These are phyloP conservation scores for Gallinago stenura DNA, from an alignment of 2,797 vertebrate genomes.

Conservation along the genomic window DNA sequence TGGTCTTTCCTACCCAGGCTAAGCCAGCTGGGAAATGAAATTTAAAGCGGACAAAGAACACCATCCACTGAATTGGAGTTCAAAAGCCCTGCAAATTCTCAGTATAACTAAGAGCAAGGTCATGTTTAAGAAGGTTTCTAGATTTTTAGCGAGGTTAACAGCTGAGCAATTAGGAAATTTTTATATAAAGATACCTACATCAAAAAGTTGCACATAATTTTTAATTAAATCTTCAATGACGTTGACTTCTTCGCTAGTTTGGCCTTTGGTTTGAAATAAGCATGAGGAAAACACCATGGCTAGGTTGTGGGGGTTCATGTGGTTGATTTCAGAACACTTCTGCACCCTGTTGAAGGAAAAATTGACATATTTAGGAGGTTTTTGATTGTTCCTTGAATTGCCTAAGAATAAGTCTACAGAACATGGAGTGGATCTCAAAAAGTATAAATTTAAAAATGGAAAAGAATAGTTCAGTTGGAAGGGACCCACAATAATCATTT, in stretches of 20 bases:
- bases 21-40: constrained; percentile 8
- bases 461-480: neutral
- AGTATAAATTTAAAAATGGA: neutral
- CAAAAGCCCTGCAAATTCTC: neutral
- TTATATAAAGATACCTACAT: constrained; percentile 82
- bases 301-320: constrained; percentile 87
- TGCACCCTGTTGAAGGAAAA: constrained; percentile 83
- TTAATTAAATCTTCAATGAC: constrained; percentile 92
- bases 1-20: neutral
- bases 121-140: neutral
- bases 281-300: constrained; percentile 92
- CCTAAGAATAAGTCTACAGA: neutral
- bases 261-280: constrained; percentile 94
- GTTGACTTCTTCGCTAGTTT: constrained; percentile 87
- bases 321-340: constrained; percentile 92
- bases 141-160: neutral
- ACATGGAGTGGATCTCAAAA: neutral
- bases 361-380: constrained; percentile 26
- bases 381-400: neutral
- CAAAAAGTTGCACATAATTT: constrained; percentile 92
- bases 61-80: neutral
- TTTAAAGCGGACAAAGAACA: constrained; percentile 27
- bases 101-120: neutral
- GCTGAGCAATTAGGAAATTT: neutral
- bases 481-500: fast-evolving